Base-by-base conservation (phyloP, 2,797 vertebrate species). In the Hypotaenidia philippensis region DNA sequence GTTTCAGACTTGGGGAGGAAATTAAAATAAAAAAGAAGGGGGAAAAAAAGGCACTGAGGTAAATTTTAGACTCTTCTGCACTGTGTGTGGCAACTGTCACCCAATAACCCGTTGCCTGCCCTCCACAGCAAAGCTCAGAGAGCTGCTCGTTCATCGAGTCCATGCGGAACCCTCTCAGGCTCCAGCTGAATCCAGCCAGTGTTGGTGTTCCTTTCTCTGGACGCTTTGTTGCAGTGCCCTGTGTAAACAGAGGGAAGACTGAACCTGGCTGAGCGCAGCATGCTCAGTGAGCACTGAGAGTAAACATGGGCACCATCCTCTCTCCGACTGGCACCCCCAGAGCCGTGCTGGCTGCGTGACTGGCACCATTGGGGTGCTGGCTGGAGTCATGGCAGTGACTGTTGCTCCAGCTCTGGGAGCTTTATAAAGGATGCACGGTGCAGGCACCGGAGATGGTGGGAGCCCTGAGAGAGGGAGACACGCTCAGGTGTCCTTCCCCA, bases 41-140 rank as follows among this genome's bases (percentile, higher is more conserved):
- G 27, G 34, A 38, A 87, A 89, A 89, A 97, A 98, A 98, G 97
- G 98, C 97, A 98, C 98, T 97, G 97, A 97, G 97, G 97, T 97
- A 95, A 82, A 91, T 89, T 89, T 87, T 55, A 27, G 70, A 74
- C 55, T 88, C 57, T 19, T 78, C 76, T 59, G 50, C 3, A 1
- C 63, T 19, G 31, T 57, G 68, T 57, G 55, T 44, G 34, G 34
- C 44, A 22, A 17, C 66, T 16, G 13, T 55, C 45, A 25, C 59
- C 83, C 34, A 21, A 6, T 1, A 41, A 31, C 22, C 59, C 7
- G 57, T 5, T 32, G 60, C 56, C 27, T 76, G 59, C 79, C 41
- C 52, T 29, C 20, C 29, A 5, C 31, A 11, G 59, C 77, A 45
- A 1, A 64, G 68, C 65, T 50, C 60, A 0, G 2, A 38, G 90